A percentile compares a stretch with the other conserved stretches of the same genome.
phyloP scores from a whole-genome alignment of 2,797 vertebrate genomes.

The Anableps anableps region DNA sequence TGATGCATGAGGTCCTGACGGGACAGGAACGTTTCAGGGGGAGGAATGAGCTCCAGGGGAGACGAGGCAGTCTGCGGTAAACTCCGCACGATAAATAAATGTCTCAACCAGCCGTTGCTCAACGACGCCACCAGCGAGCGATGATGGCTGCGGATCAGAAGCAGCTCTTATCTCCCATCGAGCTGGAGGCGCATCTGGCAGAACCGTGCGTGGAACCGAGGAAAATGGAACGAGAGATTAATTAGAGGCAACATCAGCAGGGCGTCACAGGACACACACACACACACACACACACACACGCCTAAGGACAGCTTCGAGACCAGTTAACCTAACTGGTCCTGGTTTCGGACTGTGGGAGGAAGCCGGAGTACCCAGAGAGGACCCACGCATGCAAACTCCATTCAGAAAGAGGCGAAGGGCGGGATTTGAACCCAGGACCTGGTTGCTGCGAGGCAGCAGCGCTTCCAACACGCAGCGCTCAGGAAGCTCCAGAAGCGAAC shows the following conservation, averaged over 20 bases:
- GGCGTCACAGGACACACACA: too few species aligned
- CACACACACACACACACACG: too few species aligned
- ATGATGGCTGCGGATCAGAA: not conserved
- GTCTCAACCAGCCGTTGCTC: constrained; percentile 23
- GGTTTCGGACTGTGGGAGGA: too few species aligned
- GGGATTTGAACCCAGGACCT: too few species aligned
- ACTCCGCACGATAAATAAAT: constrained; percentile 16
- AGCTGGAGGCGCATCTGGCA: not conserved
- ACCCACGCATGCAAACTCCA: too few species aligned
- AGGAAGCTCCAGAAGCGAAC: too few species aligned
- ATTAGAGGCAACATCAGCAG: not conserved
- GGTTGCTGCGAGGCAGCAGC: too few species aligned
- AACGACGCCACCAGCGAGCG: constrained; percentile 9
- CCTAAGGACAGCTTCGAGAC: too few species aligned
- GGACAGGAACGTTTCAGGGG: constrained; percentile 45
- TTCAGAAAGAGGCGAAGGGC: too few species aligned
- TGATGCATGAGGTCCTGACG: constrained; percentile 24
- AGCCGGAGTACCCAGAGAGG: too few species aligned
- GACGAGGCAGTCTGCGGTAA: not conserved
- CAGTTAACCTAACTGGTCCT: too few species aligned
- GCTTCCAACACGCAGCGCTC: too few species aligned
- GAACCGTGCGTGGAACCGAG: not conserved
- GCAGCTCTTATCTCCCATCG: not conserved
- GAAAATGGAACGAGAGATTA: not conserved
- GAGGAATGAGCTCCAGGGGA: constrained; percentile 25